Evolutionary conservation across 2,113 vertebrate species (phyloP).

Genomic region (Cygnus buccinator): DNA sequence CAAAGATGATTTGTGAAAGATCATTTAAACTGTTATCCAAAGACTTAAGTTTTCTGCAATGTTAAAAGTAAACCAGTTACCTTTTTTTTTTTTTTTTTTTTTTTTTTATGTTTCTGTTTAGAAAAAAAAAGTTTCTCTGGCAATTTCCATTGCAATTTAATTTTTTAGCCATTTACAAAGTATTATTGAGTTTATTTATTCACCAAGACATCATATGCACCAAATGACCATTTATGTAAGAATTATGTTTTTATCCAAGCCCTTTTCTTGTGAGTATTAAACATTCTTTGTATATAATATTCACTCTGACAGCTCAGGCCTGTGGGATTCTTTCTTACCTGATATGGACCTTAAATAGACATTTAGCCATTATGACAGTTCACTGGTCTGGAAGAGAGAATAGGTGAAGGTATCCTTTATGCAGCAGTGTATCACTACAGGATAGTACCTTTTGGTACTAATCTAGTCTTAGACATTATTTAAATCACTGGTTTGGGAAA

Average conservation of each 20-base stretch:
- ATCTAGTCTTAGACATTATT: background rate
- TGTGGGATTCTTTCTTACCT: background rate
- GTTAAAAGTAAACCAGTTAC: background rate
- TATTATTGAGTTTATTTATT: background rate
- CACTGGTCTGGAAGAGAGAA: slow-evolving; percentile 1
- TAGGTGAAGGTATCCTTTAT: background rate
- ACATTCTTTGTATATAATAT: background rate
- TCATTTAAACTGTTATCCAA: background rate
- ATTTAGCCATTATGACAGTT: background rate
- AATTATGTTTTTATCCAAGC: background rate
- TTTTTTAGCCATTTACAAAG: background rate
- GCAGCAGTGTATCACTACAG: background rate
- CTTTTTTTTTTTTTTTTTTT: background rate
- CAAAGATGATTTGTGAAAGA: background rate
- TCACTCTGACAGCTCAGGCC: background rate
- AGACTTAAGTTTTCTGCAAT: background rate
- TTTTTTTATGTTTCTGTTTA: background rate
- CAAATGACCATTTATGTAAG: background rate
- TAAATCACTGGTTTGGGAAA: slow-evolving; percentile 5
- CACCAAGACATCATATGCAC: background rate
- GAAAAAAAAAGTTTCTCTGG: background rate
- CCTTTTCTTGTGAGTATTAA: background rate
- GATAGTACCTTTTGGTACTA: background rate
- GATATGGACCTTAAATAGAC: background rate
- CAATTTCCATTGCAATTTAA: background rate